phyloP scores from a whole-genome alignment of 1,140 invertebrate species.

The Mamestra configurata region DNA sequence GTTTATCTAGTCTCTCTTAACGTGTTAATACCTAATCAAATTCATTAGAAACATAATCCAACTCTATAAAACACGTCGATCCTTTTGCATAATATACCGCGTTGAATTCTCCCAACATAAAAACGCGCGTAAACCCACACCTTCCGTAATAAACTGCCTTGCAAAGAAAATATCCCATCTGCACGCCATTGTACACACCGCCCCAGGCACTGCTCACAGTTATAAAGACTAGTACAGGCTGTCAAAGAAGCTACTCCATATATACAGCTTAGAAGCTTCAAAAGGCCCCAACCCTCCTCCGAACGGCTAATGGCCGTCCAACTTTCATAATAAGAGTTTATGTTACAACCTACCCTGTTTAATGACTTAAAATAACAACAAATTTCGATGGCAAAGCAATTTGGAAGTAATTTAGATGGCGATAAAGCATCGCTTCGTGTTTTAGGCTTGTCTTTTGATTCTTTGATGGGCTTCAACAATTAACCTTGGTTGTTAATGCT shows the following conservation, averaged over 20 bases:
- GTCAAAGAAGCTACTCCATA: constrained; percentile 43
- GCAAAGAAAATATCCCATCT: constrained; percentile 43
- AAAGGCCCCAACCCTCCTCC: constrained; percentile 20
- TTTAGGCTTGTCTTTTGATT: constrained; percentile 16
- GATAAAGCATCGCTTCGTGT: constrained; percentile 36
- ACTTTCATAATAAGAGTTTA: constrained; percentile 56
- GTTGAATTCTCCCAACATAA: not conserved
- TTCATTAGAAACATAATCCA: too few species aligned
- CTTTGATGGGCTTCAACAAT: constrained; percentile 15
- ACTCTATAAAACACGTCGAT: too few species aligned
- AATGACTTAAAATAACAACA: constrained; percentile 52
- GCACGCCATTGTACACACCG: constrained; percentile 8
- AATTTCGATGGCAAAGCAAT: constrained; percentile 49
- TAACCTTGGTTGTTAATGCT: constrained; percentile 31
- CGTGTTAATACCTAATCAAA: too few species aligned
- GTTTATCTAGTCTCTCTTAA: too few species aligned
- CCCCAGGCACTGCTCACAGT: constrained; percentile 30
- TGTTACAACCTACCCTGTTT: constrained; percentile 42
- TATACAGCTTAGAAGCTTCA: constrained; percentile 50
- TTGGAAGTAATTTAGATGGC: constrained; percentile 49
- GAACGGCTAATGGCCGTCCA: constrained; percentile 45
- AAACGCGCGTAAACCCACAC: not conserved
- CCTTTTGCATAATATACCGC: too few species aligned
- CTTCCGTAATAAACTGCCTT: constrained; percentile 17
- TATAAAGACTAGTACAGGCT: constrained; percentile 36